Base-by-base conservation (phyloP, 2,797 vertebrate species). In the Myiotriccus ornatus region DNA sequence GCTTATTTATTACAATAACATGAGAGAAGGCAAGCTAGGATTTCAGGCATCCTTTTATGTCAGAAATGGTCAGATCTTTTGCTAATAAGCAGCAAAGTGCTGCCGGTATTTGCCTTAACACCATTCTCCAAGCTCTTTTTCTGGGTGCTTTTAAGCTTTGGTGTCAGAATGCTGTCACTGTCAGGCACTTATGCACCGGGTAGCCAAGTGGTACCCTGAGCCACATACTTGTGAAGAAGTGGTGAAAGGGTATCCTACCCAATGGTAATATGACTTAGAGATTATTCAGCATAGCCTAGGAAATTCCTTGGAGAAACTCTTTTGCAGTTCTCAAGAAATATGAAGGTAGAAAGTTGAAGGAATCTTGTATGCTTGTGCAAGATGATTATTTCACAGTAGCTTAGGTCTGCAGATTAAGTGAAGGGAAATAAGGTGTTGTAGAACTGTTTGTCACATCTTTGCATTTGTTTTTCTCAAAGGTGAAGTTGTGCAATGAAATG, bases 1-100 rank as follows among this genome's bases (percentile, higher is more conserved):
- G 28, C 25, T 95, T 63, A 87, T 94, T 93, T 86, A 52, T n/a
- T 94, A 8, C 11, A 14, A 65, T 69, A 73, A 69, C 34, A 8
- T 28, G 64, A 47, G 22, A 65, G 74, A 84, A 76, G 30, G 60
- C 4, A 10, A 19, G 18, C 64, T 88, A 82, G 47, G 37, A 57
- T 84, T 87, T 87, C 56, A 60, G 59, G 4, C 44, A 14, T 59
- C 64, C 47, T 74, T 94, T 92, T 73, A 59, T 74, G 67, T 90
- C 37, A 60, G 77, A 91, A 89, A 79, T 39, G 59, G 34, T 32
- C 2, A 6, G 74, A 70, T 21, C 8, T 89, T 60, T 93, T 30
- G 11, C 32, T 95, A 92, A 87, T 55, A 52, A 52, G 59, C 46
- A 57, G 34, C 8, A 55, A 79, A 82, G 23, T 55, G 12, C 34